Conservation (phyloP, 2,888 invertebrate species). For the Pemphredon lugubris region DNA sequence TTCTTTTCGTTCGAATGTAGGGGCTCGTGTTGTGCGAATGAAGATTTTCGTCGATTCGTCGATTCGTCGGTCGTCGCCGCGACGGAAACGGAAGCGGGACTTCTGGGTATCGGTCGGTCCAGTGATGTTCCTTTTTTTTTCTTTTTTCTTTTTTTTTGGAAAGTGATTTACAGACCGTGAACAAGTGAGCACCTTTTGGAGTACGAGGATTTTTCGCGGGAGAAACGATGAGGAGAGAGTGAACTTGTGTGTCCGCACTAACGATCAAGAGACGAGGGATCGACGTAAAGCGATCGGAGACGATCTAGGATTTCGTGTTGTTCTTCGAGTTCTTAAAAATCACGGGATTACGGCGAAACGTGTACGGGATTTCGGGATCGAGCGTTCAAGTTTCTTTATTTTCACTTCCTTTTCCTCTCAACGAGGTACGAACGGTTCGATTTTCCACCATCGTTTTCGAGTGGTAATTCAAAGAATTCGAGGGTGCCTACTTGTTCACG, state of each 20-base stretch:
- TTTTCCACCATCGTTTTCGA: neutral
- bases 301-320: constrained; percentile 18
- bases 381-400: constrained; percentile 14
- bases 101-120: neutral
- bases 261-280: constrained; percentile 6
- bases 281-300: neutral
- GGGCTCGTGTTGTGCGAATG: no score
- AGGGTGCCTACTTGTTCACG: constrained; percentile 57
- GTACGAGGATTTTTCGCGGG: constrained; percentile 21
- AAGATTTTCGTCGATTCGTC: no score
- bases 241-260: constrained; percentile 25
- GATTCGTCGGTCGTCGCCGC: no score
- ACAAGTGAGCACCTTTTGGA: constrained; percentile 51
- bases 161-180: constrained; percentile 44
- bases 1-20: no score
- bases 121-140: no score
- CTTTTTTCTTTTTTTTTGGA: no score
- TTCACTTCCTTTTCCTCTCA: no score
- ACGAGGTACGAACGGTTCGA: no score
- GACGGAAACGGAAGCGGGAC: no score
- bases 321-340: constrained; percentile 1
- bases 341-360: neutral
- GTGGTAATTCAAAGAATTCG: neutral
- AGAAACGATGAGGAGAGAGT: constrained; percentile 32
- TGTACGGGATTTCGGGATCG: constrained; percentile 1